phyloP scores from a whole-genome alignment of 2,888 invertebrate species.

The Adela reaumurella region DNA sequence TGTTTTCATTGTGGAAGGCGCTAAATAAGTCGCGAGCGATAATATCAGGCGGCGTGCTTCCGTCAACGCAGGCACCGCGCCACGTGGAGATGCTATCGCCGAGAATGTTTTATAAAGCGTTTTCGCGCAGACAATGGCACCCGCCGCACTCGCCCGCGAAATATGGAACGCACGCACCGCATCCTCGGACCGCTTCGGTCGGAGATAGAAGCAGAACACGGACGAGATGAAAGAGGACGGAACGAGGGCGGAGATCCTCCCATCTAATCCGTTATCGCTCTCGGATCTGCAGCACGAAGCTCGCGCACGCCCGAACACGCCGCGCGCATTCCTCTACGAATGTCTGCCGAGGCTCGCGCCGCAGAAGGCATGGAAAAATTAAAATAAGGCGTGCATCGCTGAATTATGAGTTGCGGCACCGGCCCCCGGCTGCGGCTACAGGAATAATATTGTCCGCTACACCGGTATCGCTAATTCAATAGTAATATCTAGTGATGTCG shows the following conservation, averaged over 20 bases:
- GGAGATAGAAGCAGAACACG: neutral
- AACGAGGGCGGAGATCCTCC: neutral
- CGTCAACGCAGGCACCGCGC: neutral
- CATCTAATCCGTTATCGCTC: neutral
- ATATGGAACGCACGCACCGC: neutral
- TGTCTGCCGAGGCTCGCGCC: slow-evolving; percentile 13
- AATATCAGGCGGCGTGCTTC: neutral
- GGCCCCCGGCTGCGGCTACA: neutral
- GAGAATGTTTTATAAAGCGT: neutral
- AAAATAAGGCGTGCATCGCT: slow-evolving; percentile 26
- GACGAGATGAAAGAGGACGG: neutral
- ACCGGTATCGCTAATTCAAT: slow-evolving; percentile 52
- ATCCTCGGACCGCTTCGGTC: too few relatives aligned
- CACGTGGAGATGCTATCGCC: neutral
- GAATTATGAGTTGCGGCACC: slow-evolving; percentile 31
- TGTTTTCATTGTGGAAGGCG: neutral
- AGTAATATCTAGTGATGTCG: slow-evolving; percentile 44
- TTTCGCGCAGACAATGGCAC: neutral
- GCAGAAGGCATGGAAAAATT: slow-evolving; percentile 28
- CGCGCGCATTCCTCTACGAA: neutral
- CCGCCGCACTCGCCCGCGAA: neutral
- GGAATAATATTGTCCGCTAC: slow-evolving; percentile 27
- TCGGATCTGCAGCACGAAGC: slow-evolving; percentile 36
- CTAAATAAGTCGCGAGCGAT: neutral
- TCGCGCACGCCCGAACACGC: slow-evolving; percentile 16